phyloP scores from a whole-genome alignment of 2,113 vertebrate genomes.

The Mixornis gularis region DNA sequence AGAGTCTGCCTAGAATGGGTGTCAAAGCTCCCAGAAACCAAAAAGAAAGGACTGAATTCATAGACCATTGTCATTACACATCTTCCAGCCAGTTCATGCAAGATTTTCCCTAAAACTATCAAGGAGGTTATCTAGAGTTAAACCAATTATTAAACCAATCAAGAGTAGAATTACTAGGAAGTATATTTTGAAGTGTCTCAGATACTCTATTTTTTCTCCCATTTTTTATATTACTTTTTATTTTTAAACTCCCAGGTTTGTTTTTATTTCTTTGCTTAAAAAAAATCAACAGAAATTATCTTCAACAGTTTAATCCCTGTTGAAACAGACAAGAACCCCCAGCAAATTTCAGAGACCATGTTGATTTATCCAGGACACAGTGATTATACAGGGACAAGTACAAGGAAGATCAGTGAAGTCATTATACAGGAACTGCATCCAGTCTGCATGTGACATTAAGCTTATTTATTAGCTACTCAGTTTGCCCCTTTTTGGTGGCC shows the following conservation, averaged over 20 bases:
- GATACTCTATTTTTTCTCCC: not conserved
- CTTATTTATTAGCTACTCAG: not conserved
- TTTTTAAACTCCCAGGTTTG: not conserved
- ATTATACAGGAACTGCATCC: not conserved
- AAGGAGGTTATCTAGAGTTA: not conserved
- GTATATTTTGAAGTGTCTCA: not conserved
- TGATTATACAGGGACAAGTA: not conserved
- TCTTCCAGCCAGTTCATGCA: not conserved
- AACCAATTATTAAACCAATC: not conserved
- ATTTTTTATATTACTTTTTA: not conserved
- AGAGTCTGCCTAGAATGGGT: not conserved
- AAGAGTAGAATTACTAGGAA: not conserved
- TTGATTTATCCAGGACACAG: not conserved
- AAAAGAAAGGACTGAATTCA: not conserved
- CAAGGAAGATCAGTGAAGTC: not conserved
- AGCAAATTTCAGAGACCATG: not conserved
- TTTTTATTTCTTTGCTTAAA: not conserved
- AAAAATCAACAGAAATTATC: not conserved
- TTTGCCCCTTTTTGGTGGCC: not conserved
- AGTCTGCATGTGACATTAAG: not conserved
- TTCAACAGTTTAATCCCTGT: not conserved
- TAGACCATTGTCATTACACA: not conserved
- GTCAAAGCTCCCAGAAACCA: not conserved
- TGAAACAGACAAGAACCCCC: not conserved
- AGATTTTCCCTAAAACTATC: not conserved